Conservation (phyloP, 2,113 vertebrate genomes). For the Drymodes brunneopygia region DNA sequence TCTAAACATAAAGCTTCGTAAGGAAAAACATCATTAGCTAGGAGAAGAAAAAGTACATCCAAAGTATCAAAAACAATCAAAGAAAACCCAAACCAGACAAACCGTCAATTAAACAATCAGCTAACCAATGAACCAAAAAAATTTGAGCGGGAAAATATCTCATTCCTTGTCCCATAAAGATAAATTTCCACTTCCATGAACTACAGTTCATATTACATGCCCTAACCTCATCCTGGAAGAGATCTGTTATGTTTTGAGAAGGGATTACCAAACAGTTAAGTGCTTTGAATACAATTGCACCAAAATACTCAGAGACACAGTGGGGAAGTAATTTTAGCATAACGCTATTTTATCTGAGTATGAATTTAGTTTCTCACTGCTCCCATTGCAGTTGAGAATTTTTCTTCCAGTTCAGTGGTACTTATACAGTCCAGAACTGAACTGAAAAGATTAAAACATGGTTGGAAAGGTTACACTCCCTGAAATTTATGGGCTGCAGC, state of each 20-base stretch:
- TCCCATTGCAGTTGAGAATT: neutral
- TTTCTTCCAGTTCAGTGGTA: neutral
- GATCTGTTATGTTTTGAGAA: neutral
- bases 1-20: neutral
- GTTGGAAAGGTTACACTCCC: neutral
- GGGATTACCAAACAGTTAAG: neutral
- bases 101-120: rapidly evolving
- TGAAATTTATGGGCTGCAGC: neutral
- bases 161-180: neutral
- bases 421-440: neutral
- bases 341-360: neutral
- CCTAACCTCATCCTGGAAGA: neutral
- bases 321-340: neutral
- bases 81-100: neutral
- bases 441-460: neutral
- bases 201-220: rapidly evolving
- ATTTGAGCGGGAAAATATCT: neutral
- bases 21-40: neutral
- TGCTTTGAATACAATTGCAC: neutral
- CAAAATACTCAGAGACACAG: neutral
- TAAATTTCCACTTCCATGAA: neutral
- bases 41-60: neutral
- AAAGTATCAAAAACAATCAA: neutral
- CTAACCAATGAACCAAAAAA: rapidly evolving
- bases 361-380: neutral